These are phyloP conservation scores for Platysteira castanea DNA, from an alignment of 2,113 vertebrate species.

Conservation along the genomic window DNA sequence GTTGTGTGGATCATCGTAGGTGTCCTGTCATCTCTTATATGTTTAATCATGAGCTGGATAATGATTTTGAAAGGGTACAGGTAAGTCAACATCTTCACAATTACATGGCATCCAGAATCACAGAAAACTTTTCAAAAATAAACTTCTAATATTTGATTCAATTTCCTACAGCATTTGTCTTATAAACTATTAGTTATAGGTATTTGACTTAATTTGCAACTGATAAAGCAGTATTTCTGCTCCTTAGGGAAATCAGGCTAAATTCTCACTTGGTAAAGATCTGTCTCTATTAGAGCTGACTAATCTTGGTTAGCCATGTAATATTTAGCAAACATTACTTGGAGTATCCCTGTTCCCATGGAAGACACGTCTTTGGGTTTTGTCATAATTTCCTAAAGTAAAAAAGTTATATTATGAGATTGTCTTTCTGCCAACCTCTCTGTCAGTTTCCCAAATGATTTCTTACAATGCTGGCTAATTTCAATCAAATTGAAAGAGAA, in stretches of 20 bases:
- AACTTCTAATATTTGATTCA: neutral
- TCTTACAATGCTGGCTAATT: neutral
- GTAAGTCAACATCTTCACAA: conserved; percentile 61
- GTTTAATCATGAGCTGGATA: conserved; percentile 81
- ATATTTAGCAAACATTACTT: neutral
- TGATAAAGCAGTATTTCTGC: neutral
- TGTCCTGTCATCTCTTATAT: conserved; percentile 76
- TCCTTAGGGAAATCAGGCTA: neutral
- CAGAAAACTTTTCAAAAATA: neutral
- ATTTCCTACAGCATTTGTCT: neutral
- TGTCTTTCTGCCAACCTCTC: neutral
- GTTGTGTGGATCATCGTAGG: conserved; percentile 83
- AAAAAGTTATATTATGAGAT: neutral
- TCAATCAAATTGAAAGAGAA: neutral
- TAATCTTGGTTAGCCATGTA: neutral
- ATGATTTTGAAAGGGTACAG: conserved; percentile 83
- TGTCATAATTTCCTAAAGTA: neutral
- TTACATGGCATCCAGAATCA: neutral
- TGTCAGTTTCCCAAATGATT: neutral
- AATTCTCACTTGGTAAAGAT: neutral
- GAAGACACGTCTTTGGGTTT: neutral
- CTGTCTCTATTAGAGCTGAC: neutral
- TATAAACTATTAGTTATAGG: neutral
- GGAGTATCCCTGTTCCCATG: neutral
- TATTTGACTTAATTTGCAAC: neutral